Evolutionary conservation across 2,888 invertebrate genomes (phyloP), one percentile per base, ranked within the genome.

Genomic region (Mythimna albipuncta): DNA sequence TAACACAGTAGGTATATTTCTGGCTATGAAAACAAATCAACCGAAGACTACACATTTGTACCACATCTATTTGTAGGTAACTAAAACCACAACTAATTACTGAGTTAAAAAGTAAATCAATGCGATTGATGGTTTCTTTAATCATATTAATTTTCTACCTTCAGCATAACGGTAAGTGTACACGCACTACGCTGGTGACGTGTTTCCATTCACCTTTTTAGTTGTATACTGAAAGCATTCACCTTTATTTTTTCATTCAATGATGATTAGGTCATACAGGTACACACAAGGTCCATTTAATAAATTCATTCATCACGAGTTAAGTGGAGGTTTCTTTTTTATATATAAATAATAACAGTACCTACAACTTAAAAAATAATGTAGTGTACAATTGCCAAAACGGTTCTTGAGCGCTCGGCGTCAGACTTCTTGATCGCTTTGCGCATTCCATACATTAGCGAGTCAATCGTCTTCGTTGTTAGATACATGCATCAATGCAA

Each of bases 171-270:
- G 47, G 35, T n/a, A 21, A n/a, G 38, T 32, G 21, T 13, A 16
- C 61, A 75, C 61, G 75, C 66, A 75, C 16, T 41, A 54, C 41
- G 55, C 41, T 35, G 9, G n/a, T 50, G 26, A 52, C 57, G 50
- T 68, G 26, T 52, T 69, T 67, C 16, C 75, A 62, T 75, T 75
- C 61, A 38, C 5, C 2, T 61, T 50, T 64, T 13, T n/a, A 54
- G 21, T 64, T 38, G 19, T 75, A 50, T 11, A 47, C 55, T 72
- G 32, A 73, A 58, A 73, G 57, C 54, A 75, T 74, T 61, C 47
- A 19, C 32, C 13, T 59, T 44, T 55, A 21, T 11, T 61, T 41
- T 52, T 75, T 67, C 67, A 75, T 75, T 62, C 41, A 75, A 54
- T 57, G 41, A 52, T 68, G 50, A 52, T 73, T 35, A 47, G 26